Evolutionary conservation across 2,113 vertebrate species (phyloP).

Genomic region (Tonatia bakeri): DNA sequence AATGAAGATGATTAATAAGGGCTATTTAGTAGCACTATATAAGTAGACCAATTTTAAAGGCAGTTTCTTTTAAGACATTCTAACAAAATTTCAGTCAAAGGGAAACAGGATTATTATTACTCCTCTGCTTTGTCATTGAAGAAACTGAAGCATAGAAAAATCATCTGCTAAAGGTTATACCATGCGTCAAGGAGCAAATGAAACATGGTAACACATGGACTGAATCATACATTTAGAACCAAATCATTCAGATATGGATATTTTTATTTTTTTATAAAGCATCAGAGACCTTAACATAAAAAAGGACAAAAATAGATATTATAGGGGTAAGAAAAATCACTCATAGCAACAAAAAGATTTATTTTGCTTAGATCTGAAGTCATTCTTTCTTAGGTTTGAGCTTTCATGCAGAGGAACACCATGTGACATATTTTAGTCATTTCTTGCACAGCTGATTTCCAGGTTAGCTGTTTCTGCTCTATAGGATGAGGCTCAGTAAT

Average conservation of each 20-base stretch:
- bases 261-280: neutral
- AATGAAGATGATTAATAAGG: conserved; percentile 24
- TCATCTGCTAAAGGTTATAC: conserved; percentile 52
- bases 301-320: neutral
- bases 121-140: conserved; percentile 31
- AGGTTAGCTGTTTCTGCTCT: neutral
- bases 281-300: neutral
- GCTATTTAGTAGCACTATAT: neutral
- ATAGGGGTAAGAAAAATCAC: neutral
- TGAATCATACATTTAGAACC: conserved; percentile 44
- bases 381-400: neutral
- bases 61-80: conserved; percentile 11
- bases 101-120: neutral
- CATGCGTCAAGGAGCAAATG: conserved; percentile 54
- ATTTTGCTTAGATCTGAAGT: neutral
- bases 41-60: conserved; percentile 19
- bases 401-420: neutral
- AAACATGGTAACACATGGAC: neutral
- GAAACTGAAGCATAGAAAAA: conserved; percentile 51
- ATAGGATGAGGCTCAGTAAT: neutral
- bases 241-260: neutral
- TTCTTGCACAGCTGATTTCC: neutral
- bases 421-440: neutral
- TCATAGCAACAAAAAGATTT: neutral
- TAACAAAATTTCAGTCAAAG: neutral